Base-by-base conservation (phyloP, 2,113 vertebrate species). In the Colius striatus region DNA sequence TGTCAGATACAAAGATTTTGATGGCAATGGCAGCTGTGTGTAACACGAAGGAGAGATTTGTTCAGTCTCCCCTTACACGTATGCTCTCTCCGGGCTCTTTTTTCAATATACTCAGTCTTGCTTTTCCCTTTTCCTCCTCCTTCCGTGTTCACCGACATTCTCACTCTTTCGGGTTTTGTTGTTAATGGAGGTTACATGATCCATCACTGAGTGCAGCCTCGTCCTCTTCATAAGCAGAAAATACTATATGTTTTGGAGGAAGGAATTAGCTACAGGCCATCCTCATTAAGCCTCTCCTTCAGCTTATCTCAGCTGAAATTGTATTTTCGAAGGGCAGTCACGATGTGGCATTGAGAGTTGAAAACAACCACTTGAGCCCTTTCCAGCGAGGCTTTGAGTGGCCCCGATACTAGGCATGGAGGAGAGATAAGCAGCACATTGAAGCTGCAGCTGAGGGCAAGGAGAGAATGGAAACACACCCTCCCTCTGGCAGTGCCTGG, bases 401-500 rank as follows among this genome's bases (percentile, higher is more conserved):
- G 58, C 48, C 48, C 57, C 58, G 93, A 89, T 95, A 73, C 15
- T 53, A 67, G 30, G 80, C 58, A 29, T 43, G 66, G 54, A 89
- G 66, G n/a, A 65, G 92, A 93, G 95, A 95, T 93, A 96, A 95
- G 92, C 83, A 75, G 77, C 4, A 5, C 76, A 75, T 73, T 90
- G 95, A 90, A 95, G 93, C 16, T 80, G 89, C 67, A 61, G 34
- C 78, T 66, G 87, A 95, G 85, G 74, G 90, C 92, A 79, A 61
- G 80, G 84, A 93, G 71, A 63, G 87, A 87, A 78, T 89, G 86
- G 93, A 92, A 95, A 95, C 71, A 51, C 62, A 26, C 63, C 72
- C 85, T 95, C 93, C 92, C 81, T 74, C 94, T 91, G 93, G 79
- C 94, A 92, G 85, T 78, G 92, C 92, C 93, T 92, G 87, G n/a